Conservation (phyloP, 2,113 vertebrate species). For the Melanotaenia duboulayi region DNA sequence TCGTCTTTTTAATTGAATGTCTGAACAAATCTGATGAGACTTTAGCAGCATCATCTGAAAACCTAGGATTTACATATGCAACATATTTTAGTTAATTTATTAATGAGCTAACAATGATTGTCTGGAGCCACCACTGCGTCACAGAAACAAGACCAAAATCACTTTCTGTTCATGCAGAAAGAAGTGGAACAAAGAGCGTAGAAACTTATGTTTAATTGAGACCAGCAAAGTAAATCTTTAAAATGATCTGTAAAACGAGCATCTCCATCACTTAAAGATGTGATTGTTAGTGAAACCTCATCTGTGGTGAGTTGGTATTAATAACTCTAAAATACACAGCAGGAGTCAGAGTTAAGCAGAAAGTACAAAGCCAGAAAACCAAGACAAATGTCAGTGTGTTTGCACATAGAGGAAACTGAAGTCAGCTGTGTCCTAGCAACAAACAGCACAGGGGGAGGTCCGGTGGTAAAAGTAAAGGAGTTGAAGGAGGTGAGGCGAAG, state of each 20-base stretch:
- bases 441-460: slow-evolving; percentile 34
- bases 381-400: slow-evolving; percentile 12
- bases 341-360: background rate
- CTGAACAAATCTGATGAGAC: too few species aligned
- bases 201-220: slow-evolving; percentile 2
- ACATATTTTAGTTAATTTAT: background rate
- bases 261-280: background rate
- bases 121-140: background rate
- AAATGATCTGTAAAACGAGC: background rate
- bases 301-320: background rate
- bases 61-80: too few species aligned
- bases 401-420: slow-evolving; percentile 55
- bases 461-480: slow-evolving; percentile 21
- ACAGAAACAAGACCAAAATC: too few species aligned
- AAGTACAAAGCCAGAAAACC: background rate
- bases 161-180: background rate
- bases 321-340: background rate
- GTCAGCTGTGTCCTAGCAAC: slow-evolving; percentile 76
- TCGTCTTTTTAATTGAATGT: too few species aligned
- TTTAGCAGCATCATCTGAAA: background rate
- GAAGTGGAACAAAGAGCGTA: background rate
- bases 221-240: background rate
- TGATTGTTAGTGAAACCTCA: background rate
- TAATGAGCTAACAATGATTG: background rate
- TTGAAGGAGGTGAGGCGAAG: slow-evolving; percentile 1